phyloP scores from a whole-genome alignment of 2,113 vertebrate genomes.

The Synchiropus splendidus region DNA sequence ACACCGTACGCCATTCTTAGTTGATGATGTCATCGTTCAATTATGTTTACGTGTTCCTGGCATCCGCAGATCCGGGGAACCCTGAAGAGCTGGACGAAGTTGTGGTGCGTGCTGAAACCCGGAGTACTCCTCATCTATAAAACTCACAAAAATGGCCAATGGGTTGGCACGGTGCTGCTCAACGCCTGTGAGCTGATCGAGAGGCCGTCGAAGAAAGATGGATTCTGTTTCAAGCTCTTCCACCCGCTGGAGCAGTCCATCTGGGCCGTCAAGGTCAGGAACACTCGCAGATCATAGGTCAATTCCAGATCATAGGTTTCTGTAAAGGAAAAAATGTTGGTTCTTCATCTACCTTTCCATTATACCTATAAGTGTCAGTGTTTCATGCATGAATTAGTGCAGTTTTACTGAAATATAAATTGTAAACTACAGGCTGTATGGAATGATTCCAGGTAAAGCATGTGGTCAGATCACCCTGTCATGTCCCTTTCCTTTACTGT shows the following conservation, averaged over 20 bases:
- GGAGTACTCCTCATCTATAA: slow-evolving; percentile 96
- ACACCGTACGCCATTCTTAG: too few species aligned
- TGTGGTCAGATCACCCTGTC: too few species aligned
- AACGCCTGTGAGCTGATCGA: slow-evolving; percentile 98
- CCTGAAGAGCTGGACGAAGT: slow-evolving; percentile 96
- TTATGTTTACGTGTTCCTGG: too few species aligned
- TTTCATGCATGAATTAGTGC: too few species aligned
- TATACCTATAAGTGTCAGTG: too few species aligned
- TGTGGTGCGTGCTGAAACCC: slow-evolving; percentile 98
- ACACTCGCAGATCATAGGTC: neutral
- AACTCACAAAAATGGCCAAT: slow-evolving; percentile 93
- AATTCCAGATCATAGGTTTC: too few species aligned
- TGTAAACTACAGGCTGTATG: too few species aligned
- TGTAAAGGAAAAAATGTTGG: too few species aligned
- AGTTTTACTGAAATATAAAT: too few species aligned
- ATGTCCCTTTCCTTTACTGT: too few species aligned
- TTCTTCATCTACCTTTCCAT: too few species aligned
- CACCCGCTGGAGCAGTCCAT: slow-evolving; percentile 97
- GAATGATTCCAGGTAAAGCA: too few species aligned
- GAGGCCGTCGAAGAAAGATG: slow-evolving; percentile 95
- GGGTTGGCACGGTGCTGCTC: slow-evolving; percentile 97
- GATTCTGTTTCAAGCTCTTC: slow-evolving; percentile 98
- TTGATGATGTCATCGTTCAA: neutral
- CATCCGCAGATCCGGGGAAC: slow-evolving; percentile 86
- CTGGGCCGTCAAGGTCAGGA: slow-evolving; percentile 94